phyloP scores from a whole-genome alignment of 2,797 vertebrate species.

The Anomalospiza imberbis region DNA sequence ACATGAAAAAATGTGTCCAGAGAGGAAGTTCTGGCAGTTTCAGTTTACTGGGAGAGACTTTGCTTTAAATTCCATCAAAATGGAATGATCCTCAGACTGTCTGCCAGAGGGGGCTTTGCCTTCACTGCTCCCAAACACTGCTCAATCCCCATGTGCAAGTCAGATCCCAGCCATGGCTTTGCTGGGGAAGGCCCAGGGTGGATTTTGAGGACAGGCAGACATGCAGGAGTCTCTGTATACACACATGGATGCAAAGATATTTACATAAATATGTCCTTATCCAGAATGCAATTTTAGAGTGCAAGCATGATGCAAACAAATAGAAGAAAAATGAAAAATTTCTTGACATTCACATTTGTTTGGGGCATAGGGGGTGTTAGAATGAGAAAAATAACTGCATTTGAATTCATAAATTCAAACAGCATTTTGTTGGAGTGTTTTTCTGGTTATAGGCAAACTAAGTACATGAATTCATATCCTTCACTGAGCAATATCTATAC shows the following conservation, averaged over 20 bases:
- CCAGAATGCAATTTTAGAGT: neutral
- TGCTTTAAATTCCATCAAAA: neutral
- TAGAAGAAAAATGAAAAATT: neutral
- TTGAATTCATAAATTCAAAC: neutral
- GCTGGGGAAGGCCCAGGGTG: neutral
- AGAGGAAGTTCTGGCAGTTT: neutral
- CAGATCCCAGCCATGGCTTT: neutral
- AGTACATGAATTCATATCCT: neutral
- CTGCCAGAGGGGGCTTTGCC: neutral
- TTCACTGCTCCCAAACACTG: neutral
- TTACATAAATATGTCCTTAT: neutral
- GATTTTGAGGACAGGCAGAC: neutral
- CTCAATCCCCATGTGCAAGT: neutral
- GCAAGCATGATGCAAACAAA: neutral
- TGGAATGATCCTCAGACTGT: neutral
- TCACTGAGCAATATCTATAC: conserved; percentile 12
- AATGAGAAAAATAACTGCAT: neutral
- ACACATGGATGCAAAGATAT: neutral
- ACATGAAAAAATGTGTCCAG: neutral
- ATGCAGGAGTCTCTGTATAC: neutral
- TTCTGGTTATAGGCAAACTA: neutral
- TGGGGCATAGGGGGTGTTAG: neutral
- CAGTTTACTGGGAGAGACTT: neutral
- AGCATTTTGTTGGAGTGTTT: neutral
- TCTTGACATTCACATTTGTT: neutral